Evolutionary conservation across 2,797 vertebrate genomes (phyloP).

Genomic region (Sebastes alutus): DNA sequence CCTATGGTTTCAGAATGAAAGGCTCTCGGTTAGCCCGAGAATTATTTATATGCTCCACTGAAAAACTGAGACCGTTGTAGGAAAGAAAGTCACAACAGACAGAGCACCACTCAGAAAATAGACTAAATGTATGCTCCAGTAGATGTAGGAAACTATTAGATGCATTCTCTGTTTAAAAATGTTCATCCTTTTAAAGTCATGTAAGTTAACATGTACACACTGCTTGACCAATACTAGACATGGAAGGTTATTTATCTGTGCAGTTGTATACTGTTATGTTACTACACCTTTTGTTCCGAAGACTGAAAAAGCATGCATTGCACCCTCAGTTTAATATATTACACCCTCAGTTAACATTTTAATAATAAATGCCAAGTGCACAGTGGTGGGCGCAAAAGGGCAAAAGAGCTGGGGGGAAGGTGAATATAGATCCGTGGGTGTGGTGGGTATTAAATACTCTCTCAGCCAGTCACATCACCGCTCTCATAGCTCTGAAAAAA

Average conservation of each 20-base stretch:
- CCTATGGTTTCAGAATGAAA: conserved; percentile 18
- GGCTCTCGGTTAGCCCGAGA: neutral
- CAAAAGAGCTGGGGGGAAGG: neutral
- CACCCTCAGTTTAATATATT: neutral
- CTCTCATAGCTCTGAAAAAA: neutral
- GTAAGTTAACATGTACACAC: neutral
- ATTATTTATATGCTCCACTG: conserved; percentile 16
- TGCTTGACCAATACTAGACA: neutral
- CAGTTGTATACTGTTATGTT: neutral
- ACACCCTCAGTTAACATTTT: neutral
- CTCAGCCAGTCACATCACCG: neutral
- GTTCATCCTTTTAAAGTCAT: neutral
- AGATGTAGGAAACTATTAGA: neutral
- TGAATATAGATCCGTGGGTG: neutral
- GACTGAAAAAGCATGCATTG: neutral
- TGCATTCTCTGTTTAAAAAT: no score
- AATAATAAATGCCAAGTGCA: neutral
- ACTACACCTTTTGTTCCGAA: neutral
- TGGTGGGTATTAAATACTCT: neutral
- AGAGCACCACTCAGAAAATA: neutral
- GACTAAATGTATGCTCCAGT: neutral
- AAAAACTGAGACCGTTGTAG: neutral
- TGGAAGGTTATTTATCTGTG: neutral
- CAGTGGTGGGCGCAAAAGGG: neutral
- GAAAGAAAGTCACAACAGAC: neutral